Evolutionary conservation across 2,113 vertebrate genomes (phyloP).

Genomic region (Cheirogaleus medius): DNA sequence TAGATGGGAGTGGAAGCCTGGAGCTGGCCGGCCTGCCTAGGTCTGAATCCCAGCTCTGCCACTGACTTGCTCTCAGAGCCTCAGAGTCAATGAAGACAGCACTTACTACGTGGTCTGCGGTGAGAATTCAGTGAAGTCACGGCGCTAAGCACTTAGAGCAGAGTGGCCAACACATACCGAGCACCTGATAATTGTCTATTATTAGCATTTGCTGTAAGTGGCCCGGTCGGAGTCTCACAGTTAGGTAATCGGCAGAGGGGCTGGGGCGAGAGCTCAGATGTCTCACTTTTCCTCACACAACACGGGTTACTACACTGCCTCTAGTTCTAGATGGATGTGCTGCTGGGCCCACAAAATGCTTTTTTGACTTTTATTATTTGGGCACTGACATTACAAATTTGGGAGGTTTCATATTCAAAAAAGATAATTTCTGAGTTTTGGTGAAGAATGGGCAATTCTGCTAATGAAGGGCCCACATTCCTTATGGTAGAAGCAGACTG

Average conservation of each 20-base stretch:
- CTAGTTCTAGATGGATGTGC: neutral
- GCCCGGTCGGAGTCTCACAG: neutral
- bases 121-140: neutral
- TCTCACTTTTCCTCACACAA: neutral
- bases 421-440: neutral
- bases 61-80: neutral
- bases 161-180: too few species aligned
- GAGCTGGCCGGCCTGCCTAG: neutral
- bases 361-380: neutral
- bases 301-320: neutral
- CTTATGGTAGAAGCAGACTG: neutral
- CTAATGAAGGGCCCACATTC: neutral
- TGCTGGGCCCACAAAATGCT: neutral
- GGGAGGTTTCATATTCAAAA: neutral
- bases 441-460: neutral
- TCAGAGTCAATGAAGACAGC: neutral
- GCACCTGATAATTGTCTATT: fast-evolving
- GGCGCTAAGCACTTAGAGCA: fast-evolving
- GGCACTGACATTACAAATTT: neutral
- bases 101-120: neutral
- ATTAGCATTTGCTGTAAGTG: neutral
- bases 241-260: neutral
- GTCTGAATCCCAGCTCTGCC: neutral
- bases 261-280: neutral
- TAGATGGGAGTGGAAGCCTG: fast-evolving